Evolutionary conservation across 2,797 vertebrate species (phyloP).

Genomic region (Echiichthys vipera): DNA sequence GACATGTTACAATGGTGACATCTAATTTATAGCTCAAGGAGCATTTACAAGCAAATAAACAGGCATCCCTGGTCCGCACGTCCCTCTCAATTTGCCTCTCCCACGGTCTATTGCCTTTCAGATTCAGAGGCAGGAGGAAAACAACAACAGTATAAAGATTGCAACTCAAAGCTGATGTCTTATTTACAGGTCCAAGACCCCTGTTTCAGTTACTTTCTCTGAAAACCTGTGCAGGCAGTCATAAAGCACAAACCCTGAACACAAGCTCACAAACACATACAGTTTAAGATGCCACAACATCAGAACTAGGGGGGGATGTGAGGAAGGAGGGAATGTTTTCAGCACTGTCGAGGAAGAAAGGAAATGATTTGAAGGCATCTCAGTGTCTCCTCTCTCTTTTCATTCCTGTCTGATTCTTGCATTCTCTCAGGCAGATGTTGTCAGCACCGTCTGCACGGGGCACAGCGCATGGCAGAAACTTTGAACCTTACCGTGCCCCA

Average conservation of each 20-base stretch:
- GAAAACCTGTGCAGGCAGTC: conserved; percentile 21
- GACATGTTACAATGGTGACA: conserved; percentile 84
- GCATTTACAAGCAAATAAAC: conserved; percentile 85
- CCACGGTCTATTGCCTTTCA: conserved; percentile 65
- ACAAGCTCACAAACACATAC: conserved; percentile 31
- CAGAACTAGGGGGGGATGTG: conserved; percentile 1
- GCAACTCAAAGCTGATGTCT: conserved; percentile 74
- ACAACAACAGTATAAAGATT: conserved; percentile 62
- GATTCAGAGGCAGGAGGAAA: conserved; percentile 39
- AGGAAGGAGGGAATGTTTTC: conserved; percentile 38
- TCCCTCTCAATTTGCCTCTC: conserved; percentile 83
- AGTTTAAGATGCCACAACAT: conserved; percentile 40
- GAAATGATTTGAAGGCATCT: conserved; percentile 64
- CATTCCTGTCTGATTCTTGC: conserved; percentile 36
- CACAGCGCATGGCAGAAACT: conserved; percentile 62
- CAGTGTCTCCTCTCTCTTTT: conserved; percentile 47
- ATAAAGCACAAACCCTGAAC: conserved; percentile 15
- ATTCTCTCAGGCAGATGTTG: conserved; percentile 72
- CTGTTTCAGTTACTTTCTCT: conserved; percentile 1
- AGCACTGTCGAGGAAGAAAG: conserved; percentile 32
- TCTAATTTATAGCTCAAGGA: conserved; percentile 85
- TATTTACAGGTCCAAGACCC: conserved; percentile 59
- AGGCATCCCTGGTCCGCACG: conserved; percentile 69
- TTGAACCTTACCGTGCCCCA: conserved; percentile 73
- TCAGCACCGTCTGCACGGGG: conserved; percentile 56